Evolutionary conservation across 2,113 vertebrate genomes (phyloP).

Genomic region (Triplophysa siluroides): DNA sequence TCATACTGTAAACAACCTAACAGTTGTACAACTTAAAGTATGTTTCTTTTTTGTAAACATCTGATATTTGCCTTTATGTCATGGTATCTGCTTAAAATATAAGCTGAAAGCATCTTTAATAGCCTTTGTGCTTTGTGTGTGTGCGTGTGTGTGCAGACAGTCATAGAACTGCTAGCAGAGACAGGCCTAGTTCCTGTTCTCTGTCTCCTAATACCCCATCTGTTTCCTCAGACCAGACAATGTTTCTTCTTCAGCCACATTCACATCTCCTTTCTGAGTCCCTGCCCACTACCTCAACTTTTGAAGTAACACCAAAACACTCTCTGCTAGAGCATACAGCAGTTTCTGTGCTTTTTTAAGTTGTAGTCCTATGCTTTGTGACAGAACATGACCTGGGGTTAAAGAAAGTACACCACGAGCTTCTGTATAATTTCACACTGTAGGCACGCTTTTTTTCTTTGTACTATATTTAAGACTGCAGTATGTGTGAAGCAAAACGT

Average conservation of each 20-base stretch:
- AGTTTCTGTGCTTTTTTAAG: neutral
- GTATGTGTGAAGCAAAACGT: neutral
- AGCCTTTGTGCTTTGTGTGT: conserved; percentile 18
- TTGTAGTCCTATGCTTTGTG: neutral
- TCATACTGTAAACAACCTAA: conserved; percentile 3
- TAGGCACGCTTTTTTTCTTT: neutral
- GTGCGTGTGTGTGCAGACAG: conserved; percentile 15
- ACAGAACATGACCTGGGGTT: conserved; percentile 9
- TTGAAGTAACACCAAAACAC: neutral
- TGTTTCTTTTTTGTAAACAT: neutral
- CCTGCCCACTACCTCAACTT: neutral
- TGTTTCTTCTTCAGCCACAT: conserved; percentile 36
- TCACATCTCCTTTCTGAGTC: conserved; percentile 34
- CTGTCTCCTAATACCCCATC: conserved; percentile 42
- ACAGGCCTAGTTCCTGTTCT: conserved; percentile 51
- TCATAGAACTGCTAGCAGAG: conserved; percentile 37
- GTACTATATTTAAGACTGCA: too few species aligned
- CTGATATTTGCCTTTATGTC: neutral
- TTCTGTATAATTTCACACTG: neutral
- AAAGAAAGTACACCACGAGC: neutral
- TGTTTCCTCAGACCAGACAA: conserved; percentile 48
- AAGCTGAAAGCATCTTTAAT: neutral
- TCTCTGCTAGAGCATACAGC: neutral
- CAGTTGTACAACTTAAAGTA: neutral
- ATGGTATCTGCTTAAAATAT: neutral